Base-by-base conservation (phyloP, 2,888 invertebrate species). In the Callyntrura sp. region DNA sequence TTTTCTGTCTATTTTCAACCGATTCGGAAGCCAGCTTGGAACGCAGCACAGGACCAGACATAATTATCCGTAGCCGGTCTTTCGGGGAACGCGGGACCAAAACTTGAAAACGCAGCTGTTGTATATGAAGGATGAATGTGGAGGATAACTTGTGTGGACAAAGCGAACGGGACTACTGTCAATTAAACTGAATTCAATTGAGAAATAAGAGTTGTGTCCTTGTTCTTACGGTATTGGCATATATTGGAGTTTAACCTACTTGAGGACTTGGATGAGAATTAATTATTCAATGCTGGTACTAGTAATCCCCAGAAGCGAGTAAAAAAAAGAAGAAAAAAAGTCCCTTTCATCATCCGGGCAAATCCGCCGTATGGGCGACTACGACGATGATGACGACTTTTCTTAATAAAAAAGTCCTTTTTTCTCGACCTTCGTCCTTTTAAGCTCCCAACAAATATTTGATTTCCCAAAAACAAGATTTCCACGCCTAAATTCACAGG, bases 391-490 rank as follows among this genome's bases (percentile, higher is more conserved):
- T 0, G 25, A 55, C 51, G 73, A 12, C 73, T 43, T n/a, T 2
- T 60, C 51, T 76, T 25, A 76, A 48, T 51, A 76, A 14, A 76
- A 23, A 76, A 51, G 76, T 76, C 51, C 51, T 51, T 25, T 35
- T 35, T 35, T 6, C 35, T 6, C 35, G 35, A 6, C 35, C 35
- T 35, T 25, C 76, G 25, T 76, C 28, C 48, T 73, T 23, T 73
- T 48, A 45, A 73, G 73, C 73, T 73, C 51, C 20, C 79, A 60
- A 43, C 79, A 79, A 79, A 79, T 79, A 79, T 79, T 79, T 79
- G 79, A 79, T 79, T 79, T 79, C 35, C 55, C 9, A 60, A 25
- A 28, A 55, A 55, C 35, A 23, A n/a, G 12, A 51, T 76, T 51
- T n/a, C 43, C 57, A 28, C 17, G 35, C 43, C 57, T 60, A 57